Conservation (phyloP, 2,797 vertebrate species). For the Rhinella marina region DNA sequence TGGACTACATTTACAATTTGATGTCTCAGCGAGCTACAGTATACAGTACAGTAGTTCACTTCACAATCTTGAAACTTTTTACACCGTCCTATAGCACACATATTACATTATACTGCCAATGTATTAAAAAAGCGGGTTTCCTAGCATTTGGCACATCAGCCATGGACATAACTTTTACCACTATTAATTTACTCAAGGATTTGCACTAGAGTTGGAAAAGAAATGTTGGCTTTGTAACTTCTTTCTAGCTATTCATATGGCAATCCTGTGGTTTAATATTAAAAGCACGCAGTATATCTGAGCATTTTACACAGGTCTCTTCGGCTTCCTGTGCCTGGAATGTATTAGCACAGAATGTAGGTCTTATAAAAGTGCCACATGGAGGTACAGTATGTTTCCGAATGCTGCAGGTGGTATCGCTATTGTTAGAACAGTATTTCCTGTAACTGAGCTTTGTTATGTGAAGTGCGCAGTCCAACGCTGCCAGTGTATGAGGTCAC, state of each 20-base stretch:
- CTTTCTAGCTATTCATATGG: slow-evolving; percentile 2
- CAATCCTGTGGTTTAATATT: slow-evolving; percentile 27
- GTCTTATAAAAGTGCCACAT: slow-evolving; percentile 43
- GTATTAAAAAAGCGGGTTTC: slow-evolving; percentile 46
- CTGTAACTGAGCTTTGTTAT: slow-evolving; percentile 20
- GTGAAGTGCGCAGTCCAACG: not conserved
- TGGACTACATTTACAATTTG: not conserved
- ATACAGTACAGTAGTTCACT: slow-evolving; percentile 5
- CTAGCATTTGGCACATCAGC: slow-evolving; percentile 37
- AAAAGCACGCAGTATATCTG: slow-evolving; percentile 14
- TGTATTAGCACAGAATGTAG: not conserved
- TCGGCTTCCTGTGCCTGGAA: slow-evolving; percentile 51
- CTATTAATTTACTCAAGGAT: slow-evolving; percentile 47
- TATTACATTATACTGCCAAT: slow-evolving; percentile 7
- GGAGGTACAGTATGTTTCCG: slow-evolving; percentile 21
- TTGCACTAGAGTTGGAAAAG: slow-evolving; percentile 56
- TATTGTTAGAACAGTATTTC: slow-evolving; percentile 32
- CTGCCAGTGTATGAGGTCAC: not conserved
- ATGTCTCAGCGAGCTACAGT: not conserved
- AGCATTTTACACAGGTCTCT: slow-evolving; percentile 37
- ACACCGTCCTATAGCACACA: not conserved
- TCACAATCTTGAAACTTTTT: slow-evolving; percentile 11
- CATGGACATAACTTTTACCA: slow-evolving; percentile 51
- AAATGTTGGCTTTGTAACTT: slow-evolving; percentile 17
- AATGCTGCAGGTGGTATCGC: slow-evolving; percentile 30